Evolutionary conservation across 2,888 invertebrate genomes (phyloP).

Genomic region (Eledona agricola): DNA sequence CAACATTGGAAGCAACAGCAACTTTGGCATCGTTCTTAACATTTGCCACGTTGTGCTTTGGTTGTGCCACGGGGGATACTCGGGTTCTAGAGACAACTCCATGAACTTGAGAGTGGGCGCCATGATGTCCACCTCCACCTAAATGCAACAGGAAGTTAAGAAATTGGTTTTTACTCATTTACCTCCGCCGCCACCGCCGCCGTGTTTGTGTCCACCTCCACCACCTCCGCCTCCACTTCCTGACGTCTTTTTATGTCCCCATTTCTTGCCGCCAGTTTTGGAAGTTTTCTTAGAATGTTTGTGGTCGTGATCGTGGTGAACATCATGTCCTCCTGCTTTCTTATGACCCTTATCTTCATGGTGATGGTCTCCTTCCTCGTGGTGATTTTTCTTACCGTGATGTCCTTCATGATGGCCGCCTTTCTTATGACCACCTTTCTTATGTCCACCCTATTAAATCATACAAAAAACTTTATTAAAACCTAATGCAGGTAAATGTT

Average conservation of each 20-base stretch:
- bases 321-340: constrained; percentile 66
- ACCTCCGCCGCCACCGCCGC: constrained; percentile 31
- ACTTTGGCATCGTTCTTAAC: too few species aligned
- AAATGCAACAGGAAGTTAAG: too few species aligned
- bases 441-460: constrained; percentile 67
- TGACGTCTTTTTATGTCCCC: constrained; percentile 57
- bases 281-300: constrained; percentile 64
- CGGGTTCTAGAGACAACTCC: too few species aligned
- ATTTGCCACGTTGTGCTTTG: too few species aligned
- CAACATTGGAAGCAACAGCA: too few species aligned
- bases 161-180: too few species aligned
- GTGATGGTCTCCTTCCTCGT: constrained; percentile 67
- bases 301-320: constrained; percentile 65
- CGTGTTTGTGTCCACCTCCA: constrained; percentile 35
- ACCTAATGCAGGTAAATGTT: too few species aligned
- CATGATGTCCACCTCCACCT: too few species aligned
- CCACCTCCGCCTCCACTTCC: constrained; percentile 36
- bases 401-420: constrained; percentile 64
- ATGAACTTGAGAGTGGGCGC: too few species aligned
- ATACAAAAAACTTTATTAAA: constrained; percentile 5
- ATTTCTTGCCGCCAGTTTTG: constrained; percentile 66
- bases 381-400: constrained; percentile 68
- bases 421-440: constrained; percentile 66
- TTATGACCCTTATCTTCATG: constrained; percentile 69
- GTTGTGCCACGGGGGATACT: too few species aligned